phyloP scores from a whole-genome alignment of 2,888 invertebrate genomes.

The Margaritifera margaritifera region DNA sequence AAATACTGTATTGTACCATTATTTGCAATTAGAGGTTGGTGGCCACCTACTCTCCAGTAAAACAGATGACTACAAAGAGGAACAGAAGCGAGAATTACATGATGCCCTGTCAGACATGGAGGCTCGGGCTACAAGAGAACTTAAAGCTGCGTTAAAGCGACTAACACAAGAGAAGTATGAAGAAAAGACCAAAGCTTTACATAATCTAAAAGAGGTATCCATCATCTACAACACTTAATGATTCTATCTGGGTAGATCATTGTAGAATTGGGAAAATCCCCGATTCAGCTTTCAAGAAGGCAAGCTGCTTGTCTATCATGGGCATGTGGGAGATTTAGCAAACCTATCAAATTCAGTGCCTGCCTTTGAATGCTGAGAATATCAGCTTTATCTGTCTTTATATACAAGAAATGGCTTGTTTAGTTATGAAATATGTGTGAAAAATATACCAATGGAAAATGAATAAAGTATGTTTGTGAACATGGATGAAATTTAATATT shows the following conservation, averaged over 20 bases:
- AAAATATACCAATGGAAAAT: too few species aligned
- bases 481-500: too few species aligned
- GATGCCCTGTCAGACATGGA: slow-evolving; percentile 59
- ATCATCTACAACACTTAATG: not conserved
- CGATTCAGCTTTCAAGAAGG: not conserved
- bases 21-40: slow-evolving; percentile 41
- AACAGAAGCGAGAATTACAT: slow-evolving; percentile 55
- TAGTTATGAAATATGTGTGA: too few species aligned
- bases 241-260: not conserved
- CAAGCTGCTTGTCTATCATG: not conserved
- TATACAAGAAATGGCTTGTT: too few species aligned
- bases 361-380: not conserved
- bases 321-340: not conserved
- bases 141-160: slow-evolving; percentile 58
- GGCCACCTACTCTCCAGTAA: slow-evolving; percentile 46
- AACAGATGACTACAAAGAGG: slow-evolving; percentile 55
- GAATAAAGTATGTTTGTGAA: too few species aligned
- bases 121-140: slow-evolving; percentile 58
- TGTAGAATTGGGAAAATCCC: not conserved
- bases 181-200: slow-evolving; percentile 54
- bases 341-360: not conserved
- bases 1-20: too few species aligned
- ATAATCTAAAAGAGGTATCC: slow-evolving; percentile 60
- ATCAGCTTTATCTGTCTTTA: not conserved
- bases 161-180: slow-evolving; percentile 56